Percentiles rank a stretch among this genome's conserved stretches.
Evolutionary conservation across 2,888 invertebrate species (phyloP).

Genomic region (Andricus quercusramuli): DNA sequence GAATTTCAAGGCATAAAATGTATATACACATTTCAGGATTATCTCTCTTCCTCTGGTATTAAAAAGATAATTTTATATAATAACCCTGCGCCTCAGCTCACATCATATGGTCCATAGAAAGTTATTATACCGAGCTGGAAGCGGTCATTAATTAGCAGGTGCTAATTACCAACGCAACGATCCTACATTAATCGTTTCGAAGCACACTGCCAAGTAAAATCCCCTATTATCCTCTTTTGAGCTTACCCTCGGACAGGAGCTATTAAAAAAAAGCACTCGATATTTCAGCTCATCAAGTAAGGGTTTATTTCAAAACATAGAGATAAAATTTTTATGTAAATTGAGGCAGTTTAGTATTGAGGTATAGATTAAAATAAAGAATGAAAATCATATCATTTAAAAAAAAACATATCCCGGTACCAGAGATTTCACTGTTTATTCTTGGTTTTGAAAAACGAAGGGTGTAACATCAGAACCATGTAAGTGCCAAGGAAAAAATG

Average conservation of each 20-base stretch:
- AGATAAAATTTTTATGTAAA: too few species aligned
- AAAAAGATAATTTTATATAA: conserved; percentile 23
- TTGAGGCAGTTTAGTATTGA: too few species aligned
- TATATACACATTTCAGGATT: background rate
- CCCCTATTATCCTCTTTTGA: conserved; percentile 9
- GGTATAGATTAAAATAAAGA: too few species aligned
- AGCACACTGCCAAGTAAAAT: conserved; percentile 1
- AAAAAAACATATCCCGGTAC: too few species aligned
- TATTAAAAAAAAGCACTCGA: conserved; percentile 1
- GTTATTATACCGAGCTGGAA: conserved; percentile 9
- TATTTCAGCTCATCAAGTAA: background rate
- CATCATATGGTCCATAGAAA: background rate
- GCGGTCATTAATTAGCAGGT: conserved; percentile 29
- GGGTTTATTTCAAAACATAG: too few species aligned
- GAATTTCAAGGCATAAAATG: background rate
- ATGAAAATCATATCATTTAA: too few species aligned
- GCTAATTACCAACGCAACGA: conserved; percentile 30
- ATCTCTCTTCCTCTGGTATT: background rate
- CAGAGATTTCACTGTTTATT: too few species aligned
- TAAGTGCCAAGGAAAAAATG: too few species aligned
- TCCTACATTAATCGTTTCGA: conserved; percentile 22
- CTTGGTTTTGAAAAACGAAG: too few species aligned
- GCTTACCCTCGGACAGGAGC: background rate
- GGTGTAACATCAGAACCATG: too few species aligned
- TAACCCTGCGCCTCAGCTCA: conserved; percentile 9